phyloP scores from a whole-genome alignment of 2,888 invertebrate genomes.

The Syrista parreyssii region DNA sequence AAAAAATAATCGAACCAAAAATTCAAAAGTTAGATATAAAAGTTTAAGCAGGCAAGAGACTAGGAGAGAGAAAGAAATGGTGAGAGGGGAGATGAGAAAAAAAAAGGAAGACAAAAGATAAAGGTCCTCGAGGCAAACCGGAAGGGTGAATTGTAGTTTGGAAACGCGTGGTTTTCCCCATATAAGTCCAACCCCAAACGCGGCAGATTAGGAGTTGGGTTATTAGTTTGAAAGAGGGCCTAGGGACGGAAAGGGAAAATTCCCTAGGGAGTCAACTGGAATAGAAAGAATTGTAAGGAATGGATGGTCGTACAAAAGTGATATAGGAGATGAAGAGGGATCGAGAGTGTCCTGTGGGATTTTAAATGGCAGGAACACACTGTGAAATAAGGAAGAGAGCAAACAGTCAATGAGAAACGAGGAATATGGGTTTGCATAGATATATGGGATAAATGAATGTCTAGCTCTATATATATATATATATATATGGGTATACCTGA shows the following conservation, averaged over 20 bases:
- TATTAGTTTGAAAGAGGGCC: neutral
- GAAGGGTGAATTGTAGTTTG: neutral
- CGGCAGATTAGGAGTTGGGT: neutral
- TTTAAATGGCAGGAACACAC: neutral
- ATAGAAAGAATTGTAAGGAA: neutral
- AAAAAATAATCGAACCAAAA: no score
- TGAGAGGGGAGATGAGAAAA: neutral
- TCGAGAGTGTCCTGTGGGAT: neutral
- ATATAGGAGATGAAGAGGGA: neutral
- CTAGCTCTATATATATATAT: neutral
- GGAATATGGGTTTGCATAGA: neutral
- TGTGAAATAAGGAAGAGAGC: neutral
- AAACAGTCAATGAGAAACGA: neutral
- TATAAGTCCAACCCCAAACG: neutral
- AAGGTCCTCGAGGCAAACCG: neutral
- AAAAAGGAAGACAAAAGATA: neutral
- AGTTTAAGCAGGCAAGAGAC: slow-evolving; percentile 15
- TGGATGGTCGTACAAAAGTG: neutral
- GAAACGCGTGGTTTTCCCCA: neutral
- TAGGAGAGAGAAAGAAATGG: neutral
- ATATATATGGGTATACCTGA: neutral
- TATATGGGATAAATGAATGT: neutral
- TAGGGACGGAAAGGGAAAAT: neutral
- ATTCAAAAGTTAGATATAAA: slow-evolving; percentile 26
- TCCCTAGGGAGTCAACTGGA: neutral